phyloP scores from a whole-genome alignment of 2,888 invertebrate species.

The Blomia tropicalis region DNA sequence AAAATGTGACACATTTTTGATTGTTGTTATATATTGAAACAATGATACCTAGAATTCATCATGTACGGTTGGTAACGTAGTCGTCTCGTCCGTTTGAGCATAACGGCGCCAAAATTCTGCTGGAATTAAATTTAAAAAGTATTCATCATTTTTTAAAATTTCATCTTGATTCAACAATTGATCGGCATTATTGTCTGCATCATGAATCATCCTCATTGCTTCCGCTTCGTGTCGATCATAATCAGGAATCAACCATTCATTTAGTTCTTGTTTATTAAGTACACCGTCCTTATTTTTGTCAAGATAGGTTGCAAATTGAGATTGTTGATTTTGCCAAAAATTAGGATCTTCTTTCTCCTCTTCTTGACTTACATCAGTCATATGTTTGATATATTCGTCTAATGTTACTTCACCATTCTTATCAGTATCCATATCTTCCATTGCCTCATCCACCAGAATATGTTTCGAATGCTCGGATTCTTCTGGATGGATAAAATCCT shows the following conservation, averaged over 20 bases:
- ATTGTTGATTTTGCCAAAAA: slow-evolving; percentile 36
- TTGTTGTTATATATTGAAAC: too few species aligned
- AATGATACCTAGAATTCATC: slow-evolving; percentile 29
- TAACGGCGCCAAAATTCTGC: slow-evolving; percentile 30
- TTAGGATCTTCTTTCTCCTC: slow-evolving; percentile 21
- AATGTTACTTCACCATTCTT: slow-evolving; percentile 40
- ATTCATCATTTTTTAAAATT: slow-evolving; percentile 26
- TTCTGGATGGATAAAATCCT: slow-evolving; percentile 31
- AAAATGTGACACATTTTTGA: too few species aligned
- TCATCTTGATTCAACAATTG: slow-evolving; percentile 28
- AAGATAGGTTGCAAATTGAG: slow-evolving; percentile 40
- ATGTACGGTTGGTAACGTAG: slow-evolving; percentile 25
- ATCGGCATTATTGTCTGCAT: slow-evolving; percentile 38
- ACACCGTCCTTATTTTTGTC: slow-evolving; percentile 42
- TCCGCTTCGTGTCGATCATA: slow-evolving; percentile 43
- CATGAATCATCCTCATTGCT: slow-evolving; percentile 40
- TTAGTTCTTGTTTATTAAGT: slow-evolving; percentile 40
- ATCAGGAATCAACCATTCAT: slow-evolving; percentile 42
- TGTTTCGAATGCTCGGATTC: slow-evolving; percentile 30
- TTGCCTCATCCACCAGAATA: slow-evolving; percentile 38
- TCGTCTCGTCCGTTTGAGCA: slow-evolving; percentile 1
- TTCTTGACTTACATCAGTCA: slow-evolving; percentile 26
- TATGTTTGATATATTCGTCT: slow-evolving; percentile 41
- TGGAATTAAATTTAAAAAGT: slow-evolving; percentile 29
- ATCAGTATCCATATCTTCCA: slow-evolving; percentile 43